Evolutionary conservation across 2,797 vertebrate genomes (phyloP).

Genomic region (Cirrhinus mrigala): DNA sequence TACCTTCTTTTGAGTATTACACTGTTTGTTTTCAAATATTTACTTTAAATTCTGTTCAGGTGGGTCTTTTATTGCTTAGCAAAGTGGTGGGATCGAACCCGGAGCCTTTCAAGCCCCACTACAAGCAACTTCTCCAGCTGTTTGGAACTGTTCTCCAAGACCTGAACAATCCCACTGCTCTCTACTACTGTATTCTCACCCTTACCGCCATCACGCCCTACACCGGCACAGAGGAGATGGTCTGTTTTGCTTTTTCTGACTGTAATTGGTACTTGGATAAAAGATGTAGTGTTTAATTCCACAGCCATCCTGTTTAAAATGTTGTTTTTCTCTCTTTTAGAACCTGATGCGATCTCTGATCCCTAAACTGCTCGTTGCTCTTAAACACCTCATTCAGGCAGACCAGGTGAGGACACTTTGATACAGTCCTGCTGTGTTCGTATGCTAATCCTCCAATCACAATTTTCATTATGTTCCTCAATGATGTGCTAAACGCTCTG

Average conservation of each 20-base stretch:
- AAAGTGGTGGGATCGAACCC: slow-evolving; percentile 87
- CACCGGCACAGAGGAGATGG: slow-evolving; percentile 83
- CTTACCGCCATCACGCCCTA: slow-evolving; percentile 80
- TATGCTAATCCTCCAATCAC: slow-evolving; percentile 24
- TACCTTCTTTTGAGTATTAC: too few species aligned
- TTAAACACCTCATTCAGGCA: slow-evolving; percentile 83
- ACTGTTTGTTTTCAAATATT: not conserved
- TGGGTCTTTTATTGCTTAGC: slow-evolving; percentile 86
- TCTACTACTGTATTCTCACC: slow-evolving; percentile 88
- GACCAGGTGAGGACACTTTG: slow-evolving; percentile 80
- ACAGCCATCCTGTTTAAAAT: slow-evolving; percentile 17
- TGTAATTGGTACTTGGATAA: not conserved
- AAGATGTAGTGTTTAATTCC: not conserved
- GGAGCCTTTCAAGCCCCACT: slow-evolving; percentile 83
- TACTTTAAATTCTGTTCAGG: slow-evolving; percentile 65
- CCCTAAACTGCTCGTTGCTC: slow-evolving; percentile 82
- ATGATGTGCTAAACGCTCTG: slow-evolving; percentile 37
- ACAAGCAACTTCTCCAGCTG: slow-evolving; percentile 83
- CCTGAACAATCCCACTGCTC: slow-evolving; percentile 76
- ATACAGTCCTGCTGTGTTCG: not conserved
- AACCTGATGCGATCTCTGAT: slow-evolving; percentile 83
- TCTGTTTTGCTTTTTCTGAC: slow-evolving; percentile 67
- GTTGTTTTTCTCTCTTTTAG: slow-evolving; percentile 67
- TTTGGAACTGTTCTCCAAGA: slow-evolving; percentile 81
- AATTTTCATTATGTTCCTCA: slow-evolving; percentile 21